These are phyloP conservation scores for Antigone vipio DNA, from an alignment of 2,113 vertebrate genomes.

Conservation along the genomic window DNA sequence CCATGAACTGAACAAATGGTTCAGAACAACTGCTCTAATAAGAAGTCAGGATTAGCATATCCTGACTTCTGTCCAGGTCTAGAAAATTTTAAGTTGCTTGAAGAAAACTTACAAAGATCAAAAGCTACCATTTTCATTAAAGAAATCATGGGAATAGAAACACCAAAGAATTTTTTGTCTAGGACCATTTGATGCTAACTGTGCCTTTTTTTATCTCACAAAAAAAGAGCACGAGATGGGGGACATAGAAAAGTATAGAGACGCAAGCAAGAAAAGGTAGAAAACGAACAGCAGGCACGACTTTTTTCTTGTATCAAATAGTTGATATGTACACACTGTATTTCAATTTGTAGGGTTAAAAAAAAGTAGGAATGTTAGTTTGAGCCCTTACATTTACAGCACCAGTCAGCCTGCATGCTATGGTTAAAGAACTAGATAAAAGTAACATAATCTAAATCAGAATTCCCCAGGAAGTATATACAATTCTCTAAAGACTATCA, in stretches of 20 bases:
- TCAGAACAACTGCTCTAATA: not conserved
- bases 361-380: not conserved
- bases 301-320: not conserved
- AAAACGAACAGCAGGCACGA: not conserved
- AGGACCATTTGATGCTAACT: not conserved
- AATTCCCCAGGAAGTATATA: not conserved
- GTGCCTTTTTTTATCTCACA: not conserved
- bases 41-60: not conserved
- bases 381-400: not conserved
- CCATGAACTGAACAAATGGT: not conserved
- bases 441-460: slow-evolving; percentile 1
- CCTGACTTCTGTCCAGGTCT: not conserved
- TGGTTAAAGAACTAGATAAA: not conserved
- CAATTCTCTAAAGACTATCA: slow-evolving; percentile 16
- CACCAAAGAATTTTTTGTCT: not conserved
- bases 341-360: not conserved
- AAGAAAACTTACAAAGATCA: not conserved
- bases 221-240: not conserved
- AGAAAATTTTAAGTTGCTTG: not conserved
- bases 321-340: not conserved
- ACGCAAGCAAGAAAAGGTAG: not conserved
- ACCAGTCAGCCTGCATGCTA: not conserved
- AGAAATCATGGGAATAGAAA: not conserved
- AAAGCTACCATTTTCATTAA: not conserved
- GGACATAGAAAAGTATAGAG: not conserved